Conservation (phyloP, 2,797 vertebrate genomes). For the Synanceia verrucosa region DNA sequence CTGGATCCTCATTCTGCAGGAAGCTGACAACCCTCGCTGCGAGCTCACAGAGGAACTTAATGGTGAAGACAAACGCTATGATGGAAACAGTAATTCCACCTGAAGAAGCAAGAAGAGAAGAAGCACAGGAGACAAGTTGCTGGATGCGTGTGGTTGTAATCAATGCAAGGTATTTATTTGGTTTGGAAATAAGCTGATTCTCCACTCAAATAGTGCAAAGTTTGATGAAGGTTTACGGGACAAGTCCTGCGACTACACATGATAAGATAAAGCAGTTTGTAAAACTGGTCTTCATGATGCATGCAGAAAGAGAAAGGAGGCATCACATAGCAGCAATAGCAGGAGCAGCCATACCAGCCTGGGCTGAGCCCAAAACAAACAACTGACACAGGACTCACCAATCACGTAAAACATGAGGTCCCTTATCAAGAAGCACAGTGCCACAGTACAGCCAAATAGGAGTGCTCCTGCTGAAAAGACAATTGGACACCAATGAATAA, state of each 20-base stretch:
- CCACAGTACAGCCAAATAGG: conserved; percentile 92
- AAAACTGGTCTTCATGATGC: neutral
- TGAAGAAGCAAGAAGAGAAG: conserved; percentile 60
- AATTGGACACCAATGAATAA: conserved; percentile 11
- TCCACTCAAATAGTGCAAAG: neutral
- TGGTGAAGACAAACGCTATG: conserved; percentile 98
- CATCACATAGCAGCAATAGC: neutral
- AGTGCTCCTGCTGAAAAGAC: conserved; percentile 91
- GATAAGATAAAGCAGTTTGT: neutral
- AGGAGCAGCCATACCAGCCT: neutral
- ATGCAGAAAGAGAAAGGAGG: neutral
- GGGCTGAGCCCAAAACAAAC: conserved; percentile 16
- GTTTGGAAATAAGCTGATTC: neutral
- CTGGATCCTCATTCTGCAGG: conserved; percentile 97
- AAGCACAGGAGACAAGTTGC: neutral
- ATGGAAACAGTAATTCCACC: conserved; percentile 99
- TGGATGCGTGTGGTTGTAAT: neutral
- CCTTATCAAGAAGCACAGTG: conserved; percentile 91
- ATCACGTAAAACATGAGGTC: conserved; percentile 99
- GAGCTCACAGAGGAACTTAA: conserved; percentile 99
- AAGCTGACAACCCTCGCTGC: conserved; percentile 98
- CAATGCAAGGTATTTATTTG: neutral
- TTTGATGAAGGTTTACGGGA: neutral
- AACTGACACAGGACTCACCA: conserved; percentile 87
- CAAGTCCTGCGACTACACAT: neutral